Base-by-base conservation (phyloP, 2,888 invertebrate genomes). In the Tineola bisselliella region DNA sequence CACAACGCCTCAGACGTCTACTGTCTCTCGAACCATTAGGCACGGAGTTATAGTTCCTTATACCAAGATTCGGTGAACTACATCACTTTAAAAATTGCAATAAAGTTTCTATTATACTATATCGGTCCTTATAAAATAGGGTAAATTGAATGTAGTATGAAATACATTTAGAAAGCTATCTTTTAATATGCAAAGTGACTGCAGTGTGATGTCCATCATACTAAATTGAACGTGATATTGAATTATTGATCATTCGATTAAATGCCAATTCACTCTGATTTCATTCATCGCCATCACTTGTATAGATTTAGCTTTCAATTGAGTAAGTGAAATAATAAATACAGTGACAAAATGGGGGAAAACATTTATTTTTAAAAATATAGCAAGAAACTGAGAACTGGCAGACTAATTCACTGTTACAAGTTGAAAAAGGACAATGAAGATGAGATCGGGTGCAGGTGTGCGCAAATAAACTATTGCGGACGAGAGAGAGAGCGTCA, bases 361-460 rank as follows among this genome's bases (percentile, higher is more conserved):
- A n/a, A n/a, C n/a, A n/a, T n/a, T n/a, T n/a, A n/a, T n/a, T n/a
- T n/a, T 6, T 4, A 25, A 25, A 4, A 6, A 6, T 25, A 4
- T 25, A 25, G 2, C 2, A 25, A 25, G 6, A 25, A 25, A 25
- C 2, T 6, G 25, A 25, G 25, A 25, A 25, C 6, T 25, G 25
- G 25, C 25, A 6, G 25, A 25, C 6, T 25, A 25, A 25, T 2
- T 4, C 6, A 25, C 25, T 25, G 25, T 25, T 25, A 4, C 25
- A 25, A 25, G 25, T 38, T 38, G 10, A 38, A 58, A 58, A 58
- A 58, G 33, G 56, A 56, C 30, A n/a, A 15, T 13, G 13, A 58
- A n/a, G 56, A 56, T 25, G 56, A 58, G 33, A 58, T 25, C 54
- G 33, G 58, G 19, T 58, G 58, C 58, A 58, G 58, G 58, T 58